Conservation (phyloP, 2,888 invertebrate species). For the Conomelus anceps region DNA sequence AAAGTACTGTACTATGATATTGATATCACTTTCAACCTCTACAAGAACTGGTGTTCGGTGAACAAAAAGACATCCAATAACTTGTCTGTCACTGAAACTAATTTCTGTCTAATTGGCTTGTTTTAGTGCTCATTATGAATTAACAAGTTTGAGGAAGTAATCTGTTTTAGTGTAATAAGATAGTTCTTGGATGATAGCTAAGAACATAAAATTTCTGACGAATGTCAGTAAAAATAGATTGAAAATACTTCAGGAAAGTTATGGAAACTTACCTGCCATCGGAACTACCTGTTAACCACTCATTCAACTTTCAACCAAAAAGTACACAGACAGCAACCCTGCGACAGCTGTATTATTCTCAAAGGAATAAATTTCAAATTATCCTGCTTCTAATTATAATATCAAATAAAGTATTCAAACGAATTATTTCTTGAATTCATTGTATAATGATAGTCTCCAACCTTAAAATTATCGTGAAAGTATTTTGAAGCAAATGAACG, state of each 20-base stretch:
- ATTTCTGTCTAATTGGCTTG: background rate
- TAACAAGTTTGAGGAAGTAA: background rate
- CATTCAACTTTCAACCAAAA: background rate
- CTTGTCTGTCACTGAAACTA: background rate
- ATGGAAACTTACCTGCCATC: background rate
- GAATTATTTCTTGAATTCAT: too few relatives aligned
- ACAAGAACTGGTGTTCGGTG: background rate
- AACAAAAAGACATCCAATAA: background rate
- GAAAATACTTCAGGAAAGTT: background rate
- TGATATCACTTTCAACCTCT: background rate
- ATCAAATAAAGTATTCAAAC: background rate
- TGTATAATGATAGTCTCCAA: too few relatives aligned
- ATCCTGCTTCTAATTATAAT: background rate
- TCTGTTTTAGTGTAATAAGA: background rate
- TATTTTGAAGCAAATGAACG: too few relatives aligned
- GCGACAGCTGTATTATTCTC: background rate
- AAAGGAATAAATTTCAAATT: background rate
- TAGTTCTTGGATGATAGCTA: background rate
- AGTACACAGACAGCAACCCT: background rate
- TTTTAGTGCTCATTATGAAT: background rate
- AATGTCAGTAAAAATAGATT: background rate
- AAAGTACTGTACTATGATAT: background rate
- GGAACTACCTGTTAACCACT: background rate
- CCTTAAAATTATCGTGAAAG: too few relatives aligned
- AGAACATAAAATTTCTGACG: background rate